Evolutionary conservation across 2,797 vertebrate species (phyloP).

Genomic region (Macrochelys suwanniensis): DNA sequence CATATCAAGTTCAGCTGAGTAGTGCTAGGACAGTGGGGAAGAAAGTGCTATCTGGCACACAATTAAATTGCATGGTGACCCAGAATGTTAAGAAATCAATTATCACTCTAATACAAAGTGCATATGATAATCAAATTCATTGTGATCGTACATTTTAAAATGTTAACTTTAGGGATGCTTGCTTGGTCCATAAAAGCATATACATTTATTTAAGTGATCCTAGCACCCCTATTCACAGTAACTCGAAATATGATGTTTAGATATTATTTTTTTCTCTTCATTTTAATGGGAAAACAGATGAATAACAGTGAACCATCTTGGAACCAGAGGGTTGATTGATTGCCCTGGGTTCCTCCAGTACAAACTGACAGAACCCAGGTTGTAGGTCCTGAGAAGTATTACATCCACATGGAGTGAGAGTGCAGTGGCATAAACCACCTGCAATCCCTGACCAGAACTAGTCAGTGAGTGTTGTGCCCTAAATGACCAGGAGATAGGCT

Average conservation of each 20-base stretch:
- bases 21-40: neutral
- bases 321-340: neutral
- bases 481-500: neutral
- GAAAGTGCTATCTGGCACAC: neutral
- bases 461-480: neutral
- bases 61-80: neutral
- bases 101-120: neutral
- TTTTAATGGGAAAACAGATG: neutral
- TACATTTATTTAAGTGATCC: neutral
- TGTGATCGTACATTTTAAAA: slow-evolving; percentile 22
- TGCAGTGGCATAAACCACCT: neutral
- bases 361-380: neutral
- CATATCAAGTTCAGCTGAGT: neutral
- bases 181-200: slow-evolving; percentile 7
- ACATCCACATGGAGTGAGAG: neutral
- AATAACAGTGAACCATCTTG: neutral
- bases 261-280: neutral
- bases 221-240: slow-evolving; percentile 15
- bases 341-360: neutral
- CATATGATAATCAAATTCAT: slow-evolving; percentile 5
- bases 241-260: neutral
- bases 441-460: neutral
- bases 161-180: neutral
- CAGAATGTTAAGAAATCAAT: neutral
- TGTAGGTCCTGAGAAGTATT: neutral